Conservation (phyloP, 2,113 vertebrate species). For the Rostratula benghalensis region DNA sequence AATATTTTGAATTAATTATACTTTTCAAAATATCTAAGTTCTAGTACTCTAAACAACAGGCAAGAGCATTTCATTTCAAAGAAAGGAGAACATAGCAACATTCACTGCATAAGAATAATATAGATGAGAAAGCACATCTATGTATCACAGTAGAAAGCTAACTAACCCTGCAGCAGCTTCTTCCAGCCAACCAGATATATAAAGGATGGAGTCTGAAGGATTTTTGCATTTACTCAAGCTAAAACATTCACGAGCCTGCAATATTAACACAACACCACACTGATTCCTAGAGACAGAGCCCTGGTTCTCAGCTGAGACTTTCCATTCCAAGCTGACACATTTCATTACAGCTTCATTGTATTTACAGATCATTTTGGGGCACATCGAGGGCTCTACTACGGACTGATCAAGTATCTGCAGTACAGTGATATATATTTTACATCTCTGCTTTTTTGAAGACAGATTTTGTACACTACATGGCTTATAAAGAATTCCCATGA, state of each 20-base stretch:
- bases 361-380: background rate
- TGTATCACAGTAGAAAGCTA: conserved; percentile 17
- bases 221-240: conserved; percentile 36
- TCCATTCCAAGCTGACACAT: background rate
- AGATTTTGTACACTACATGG: background rate
- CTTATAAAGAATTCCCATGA: background rate
- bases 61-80: background rate
- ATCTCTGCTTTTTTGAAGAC: background rate
- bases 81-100: background rate
- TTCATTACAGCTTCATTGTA: background rate
- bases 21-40: conserved; percentile 24
- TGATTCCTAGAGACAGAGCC: conserved; percentile 5
- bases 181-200: background rate
- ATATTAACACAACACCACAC: background rate
- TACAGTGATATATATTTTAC: background rate
- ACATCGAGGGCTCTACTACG: background rate
- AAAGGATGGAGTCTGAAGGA: background rate
- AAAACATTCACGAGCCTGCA: conserved; percentile 50
- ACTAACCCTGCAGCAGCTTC: background rate
- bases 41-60: background rate
- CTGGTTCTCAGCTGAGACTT: background rate
- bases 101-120: background rate
- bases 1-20: conserved; percentile 3
- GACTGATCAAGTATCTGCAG: background rate
- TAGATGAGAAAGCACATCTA: conserved; percentile 1